Percentiles rank a stretch among this genome's conserved stretches.
Conservation (phyloP, 1,140 invertebrate genomes). For the Aradophagus sp. region DNA sequence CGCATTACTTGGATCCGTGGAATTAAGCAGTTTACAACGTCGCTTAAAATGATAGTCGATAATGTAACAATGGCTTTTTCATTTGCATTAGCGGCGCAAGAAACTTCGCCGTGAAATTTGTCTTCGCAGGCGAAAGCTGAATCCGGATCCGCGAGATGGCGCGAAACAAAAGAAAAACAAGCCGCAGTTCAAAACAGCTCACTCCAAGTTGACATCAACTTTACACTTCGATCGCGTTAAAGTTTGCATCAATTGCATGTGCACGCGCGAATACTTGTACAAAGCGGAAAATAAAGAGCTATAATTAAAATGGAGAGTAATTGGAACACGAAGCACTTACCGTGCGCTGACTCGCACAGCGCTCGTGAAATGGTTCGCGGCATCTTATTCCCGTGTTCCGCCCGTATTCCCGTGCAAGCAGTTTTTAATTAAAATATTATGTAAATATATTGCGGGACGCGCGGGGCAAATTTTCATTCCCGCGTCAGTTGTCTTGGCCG, state of each 20-base stretch:
- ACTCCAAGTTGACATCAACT: conserved; percentile 28
- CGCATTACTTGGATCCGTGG: too few species aligned
- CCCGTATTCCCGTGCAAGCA: conserved; percentile 25
- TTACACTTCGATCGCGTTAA: conserved; percentile 24
- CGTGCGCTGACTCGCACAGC: conserved; percentile 23
- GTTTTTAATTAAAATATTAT: conserved; percentile 48
- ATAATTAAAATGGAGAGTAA: conserved; percentile 54
- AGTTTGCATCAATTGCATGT: conserved; percentile 23
- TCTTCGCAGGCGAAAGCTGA: background rate
- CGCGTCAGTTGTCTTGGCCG: conserved; percentile 8
- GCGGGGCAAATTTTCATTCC: conserved; percentile 9
- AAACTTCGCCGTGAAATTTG: too few species aligned
- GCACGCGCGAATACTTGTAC: conserved; percentile 13
- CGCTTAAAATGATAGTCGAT: too few species aligned
- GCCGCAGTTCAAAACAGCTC: conserved; percentile 4
- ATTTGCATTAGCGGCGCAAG: too few species aligned
- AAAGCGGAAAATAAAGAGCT: conserved; percentile 32
- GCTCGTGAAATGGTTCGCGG: conserved; percentile 16
- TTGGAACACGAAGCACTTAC: conserved; percentile 46
- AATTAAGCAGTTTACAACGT: too few species aligned
- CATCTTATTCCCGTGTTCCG: too few species aligned
- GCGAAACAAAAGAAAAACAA: conserved; percentile 14
- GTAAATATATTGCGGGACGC: conserved; percentile 21
- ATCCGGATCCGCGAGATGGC: conserved; percentile 17
- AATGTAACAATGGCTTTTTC: too few species aligned